Base-by-base conservation (phyloP, 2,113 vertebrate species). In the Melanocharis versteri region DNA sequence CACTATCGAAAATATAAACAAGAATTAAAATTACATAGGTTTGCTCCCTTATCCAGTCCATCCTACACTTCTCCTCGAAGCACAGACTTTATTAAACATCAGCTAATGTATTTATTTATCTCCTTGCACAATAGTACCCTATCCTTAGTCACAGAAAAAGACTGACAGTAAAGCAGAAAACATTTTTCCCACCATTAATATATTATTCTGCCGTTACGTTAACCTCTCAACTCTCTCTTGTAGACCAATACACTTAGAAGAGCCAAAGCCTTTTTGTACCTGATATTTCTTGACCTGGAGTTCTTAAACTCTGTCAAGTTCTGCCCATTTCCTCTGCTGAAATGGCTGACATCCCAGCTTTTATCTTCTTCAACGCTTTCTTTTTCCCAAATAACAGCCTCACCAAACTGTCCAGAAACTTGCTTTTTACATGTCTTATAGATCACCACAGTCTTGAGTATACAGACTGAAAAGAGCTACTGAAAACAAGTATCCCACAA, bases 381-480 rank as follows among this genome's bases (percentile, higher is more conserved):
- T 47, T 48, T 21, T 24, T 21, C 22, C 13, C 17, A 62, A 87
- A 22, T 16, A 89, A 40, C 33, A 68, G 6, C 18, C 72, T 56
- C 81, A 72, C 10, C 27, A 71, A 89, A 70, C 30, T 30, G 6
- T 30, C 24, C 51, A 90, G 18, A 89, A 86, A 81, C 35, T 57
- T 37, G n/a, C 26, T 77, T 76, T 68, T 62, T 26, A 70, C 10
- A 20, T 0, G 0, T 30, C 30, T 83, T 58, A n/a, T 0, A 62
- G 7, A 81, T 53, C 50, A 81, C 1, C 23, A 60, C 5, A 47
- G 20, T 45, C 6, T 35, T 33, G 39, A 8, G 7, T n/a, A 60
- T 35, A 81, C 8, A 64, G 39, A 53, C 61, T 51, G n/a, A 57
- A 83, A 72, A 83, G 15, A 8, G 3, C 6, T 7, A 44, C 3